A percentile compares a stretch with the other conserved stretches of the same genome.
Conservation (phyloP, 2,888 invertebrate species). For the Campoplex capitator region DNA sequence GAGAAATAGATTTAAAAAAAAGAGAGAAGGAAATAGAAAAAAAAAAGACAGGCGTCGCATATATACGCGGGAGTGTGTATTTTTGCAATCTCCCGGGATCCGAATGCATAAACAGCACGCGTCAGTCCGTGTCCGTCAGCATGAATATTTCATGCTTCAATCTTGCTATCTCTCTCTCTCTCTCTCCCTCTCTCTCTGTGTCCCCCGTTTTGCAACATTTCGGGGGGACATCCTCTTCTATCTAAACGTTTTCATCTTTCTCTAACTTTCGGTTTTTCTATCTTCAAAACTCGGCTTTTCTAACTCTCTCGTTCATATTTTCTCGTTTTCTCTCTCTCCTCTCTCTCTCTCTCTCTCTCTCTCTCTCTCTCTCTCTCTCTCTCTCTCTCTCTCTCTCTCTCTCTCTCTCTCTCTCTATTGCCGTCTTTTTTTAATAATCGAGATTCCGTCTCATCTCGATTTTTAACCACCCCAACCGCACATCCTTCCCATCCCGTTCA, state of each 20-base stretch:
- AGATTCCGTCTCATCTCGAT: slow-evolving; percentile 48
- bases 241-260: neutral
- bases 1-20: neutral
- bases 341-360: neutral
- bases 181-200: slow-evolving; percentile 55
- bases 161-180: slow-evolving; percentile 53
- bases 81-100: slow-evolving; percentile 68
- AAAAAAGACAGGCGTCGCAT: neutral
- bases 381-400: neutral
- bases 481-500: slow-evolving; percentile 22
- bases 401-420: slow-evolving; percentile 18
- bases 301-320: slow-evolving; percentile 1
- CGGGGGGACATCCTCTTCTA: slow-evolving; percentile 33
- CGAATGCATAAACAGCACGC: slow-evolving; percentile 68
- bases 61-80: slow-evolving; percentile 52
- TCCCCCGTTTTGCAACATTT: slow-evolving; percentile 15
- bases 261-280: no score
- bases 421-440: slow-evolving; percentile 4
- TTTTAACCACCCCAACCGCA: slow-evolving; percentile 36
- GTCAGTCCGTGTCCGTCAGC: slow-evolving; percentile 68
- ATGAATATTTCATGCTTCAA: slow-evolving; percentile 67
- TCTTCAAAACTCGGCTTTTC: neutral
- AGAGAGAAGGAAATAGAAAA: neutral
- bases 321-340: neutral
- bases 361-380: neutral